Evolutionary conservation across 92 coral and sea anemone genomes (phyloP), one percentile per base, ranked within the genome.

Genomic region (Epizoanthus scotinus): DNA sequence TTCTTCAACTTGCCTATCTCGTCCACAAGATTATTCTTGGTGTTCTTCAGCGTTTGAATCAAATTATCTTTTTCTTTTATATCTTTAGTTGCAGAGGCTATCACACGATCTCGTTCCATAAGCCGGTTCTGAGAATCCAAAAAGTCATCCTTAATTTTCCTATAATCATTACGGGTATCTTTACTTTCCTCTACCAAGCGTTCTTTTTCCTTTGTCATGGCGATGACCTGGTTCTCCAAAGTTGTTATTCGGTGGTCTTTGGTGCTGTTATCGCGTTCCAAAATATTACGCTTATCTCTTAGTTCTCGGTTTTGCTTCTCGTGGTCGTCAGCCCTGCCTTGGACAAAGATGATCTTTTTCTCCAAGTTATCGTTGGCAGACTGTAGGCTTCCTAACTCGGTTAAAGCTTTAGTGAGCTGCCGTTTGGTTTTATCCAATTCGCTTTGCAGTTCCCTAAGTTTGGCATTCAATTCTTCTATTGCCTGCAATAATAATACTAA

Each of bases 401-500:
- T 82, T 13, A 49, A 67, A 47, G 85, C 77, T 78, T 73, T 89
- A 71, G 86, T 82, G 44, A 87, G 73, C 34, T 93, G 94, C 20
- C 99, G 94, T 75, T 91, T 96, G 71, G 83, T 81, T 68, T 84
- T 90, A 68, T 96, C 99, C 27, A 90, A 50, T 54, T 96, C 98
- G 84, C 66, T 90, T 79, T 93, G 94, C 58, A 93, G 70, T 27
- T 82, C 89, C 42, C 91, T 92, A 8, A 89, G 77, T 82, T 89
- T 96, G 89, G 84, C 89, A 79, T 93, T 96, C 29, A 88, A 77
- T 49, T 93, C 99, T 27, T 87, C 89, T 34, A 96, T 89, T 6
- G 87, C 77, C 81, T 75, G 47, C 28, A 75, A 47, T n/a, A n/a
- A n/a, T n/a, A n/a, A n/a, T n/a, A n/a, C n/a, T n/a, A n/a, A n/a